Conservation (phyloP, 2,888 invertebrate genomes). For the Xylota sylvarum region DNA sequence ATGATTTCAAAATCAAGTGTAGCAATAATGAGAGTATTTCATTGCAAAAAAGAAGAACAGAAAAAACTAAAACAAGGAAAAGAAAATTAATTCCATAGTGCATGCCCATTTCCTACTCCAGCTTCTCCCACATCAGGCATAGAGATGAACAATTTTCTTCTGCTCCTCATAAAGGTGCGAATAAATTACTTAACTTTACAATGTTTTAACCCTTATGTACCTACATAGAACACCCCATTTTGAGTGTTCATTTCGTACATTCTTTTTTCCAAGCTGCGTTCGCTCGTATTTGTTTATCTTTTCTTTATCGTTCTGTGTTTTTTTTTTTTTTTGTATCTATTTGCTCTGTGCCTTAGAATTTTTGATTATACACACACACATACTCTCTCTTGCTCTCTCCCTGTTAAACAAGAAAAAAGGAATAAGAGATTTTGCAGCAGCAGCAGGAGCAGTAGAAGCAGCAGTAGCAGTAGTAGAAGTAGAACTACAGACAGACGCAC, state of each 20-base stretch:
- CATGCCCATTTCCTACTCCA: background rate
- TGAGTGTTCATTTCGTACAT: constrained; percentile 8
- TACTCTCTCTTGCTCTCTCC: background rate
- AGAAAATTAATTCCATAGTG: constrained; percentile 32
- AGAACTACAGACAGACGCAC: constrained; percentile 52
- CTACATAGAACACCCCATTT: constrained; percentile 16
- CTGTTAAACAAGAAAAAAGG: background rate
- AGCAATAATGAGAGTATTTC: constrained; percentile 16
- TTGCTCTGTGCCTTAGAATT: constrained; percentile 17
- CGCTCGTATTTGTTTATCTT: constrained; percentile 29
- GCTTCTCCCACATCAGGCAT: background rate
- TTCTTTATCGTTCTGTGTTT: constrained; percentile 24
- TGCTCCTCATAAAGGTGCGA: constrained; percentile 31
- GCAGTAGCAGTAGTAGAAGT: constrained; percentile 12
- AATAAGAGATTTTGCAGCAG: constrained; percentile 50
- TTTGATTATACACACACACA: constrained; percentile 29
- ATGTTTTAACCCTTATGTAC: constrained; percentile 56
- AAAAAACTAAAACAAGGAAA: background rate
- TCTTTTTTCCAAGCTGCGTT: background rate
- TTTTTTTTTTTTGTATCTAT: constrained; percentile 34
- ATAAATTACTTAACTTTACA: constrained; percentile 66
- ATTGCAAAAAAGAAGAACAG: constrained; percentile 1
- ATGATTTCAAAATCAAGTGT: constrained; percentile 9
- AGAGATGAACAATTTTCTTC: constrained; percentile 15
- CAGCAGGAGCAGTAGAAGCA: constrained; percentile 14